Conservation (phyloP, 2,888 invertebrate species). For the Watsonalla binaria region DNA sequence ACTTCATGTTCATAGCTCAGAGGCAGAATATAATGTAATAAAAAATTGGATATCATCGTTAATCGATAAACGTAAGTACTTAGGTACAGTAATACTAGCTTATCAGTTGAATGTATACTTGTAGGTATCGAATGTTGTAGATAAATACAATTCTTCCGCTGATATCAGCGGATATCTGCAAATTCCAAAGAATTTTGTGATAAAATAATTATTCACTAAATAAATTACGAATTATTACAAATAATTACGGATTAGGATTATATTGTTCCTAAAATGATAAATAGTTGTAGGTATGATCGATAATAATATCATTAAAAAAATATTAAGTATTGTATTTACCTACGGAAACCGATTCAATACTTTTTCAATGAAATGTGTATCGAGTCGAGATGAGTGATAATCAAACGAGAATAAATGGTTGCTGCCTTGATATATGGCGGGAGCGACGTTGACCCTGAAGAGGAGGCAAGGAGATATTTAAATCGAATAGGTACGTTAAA, state of each 20-base stretch:
- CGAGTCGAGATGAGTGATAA: background rate
- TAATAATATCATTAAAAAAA: background rate
- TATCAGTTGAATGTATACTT: background rate
- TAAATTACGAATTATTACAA: conserved; percentile 4
- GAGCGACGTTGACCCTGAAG: conserved; percentile 38
- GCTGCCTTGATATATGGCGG: conserved; percentile 27
- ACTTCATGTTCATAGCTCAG: too few relatives aligned
- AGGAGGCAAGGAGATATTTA: conserved; percentile 22
- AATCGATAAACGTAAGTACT: background rate
- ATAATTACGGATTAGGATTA: background rate
- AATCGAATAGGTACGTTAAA: conserved; percentile 28
- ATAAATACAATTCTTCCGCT: background rate
- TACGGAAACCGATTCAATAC: background rate
- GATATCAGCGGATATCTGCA: conserved; percentile 5
- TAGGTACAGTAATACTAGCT: background rate
- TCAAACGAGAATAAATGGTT: conserved; percentile 14
- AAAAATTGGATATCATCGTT: background rate
- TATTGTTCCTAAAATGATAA: background rate
- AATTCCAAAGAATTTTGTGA: background rate
- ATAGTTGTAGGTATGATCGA: background rate
- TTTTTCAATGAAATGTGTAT: background rate
- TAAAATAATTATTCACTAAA: conserved; percentile 14
- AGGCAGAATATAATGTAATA: background rate
- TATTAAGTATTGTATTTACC: background rate
- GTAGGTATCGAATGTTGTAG: background rate